These are phyloP conservation scores for Leptodactylus fallax DNA, from an alignment of 2,797 vertebrate species.

Conservation along the genomic window DNA sequence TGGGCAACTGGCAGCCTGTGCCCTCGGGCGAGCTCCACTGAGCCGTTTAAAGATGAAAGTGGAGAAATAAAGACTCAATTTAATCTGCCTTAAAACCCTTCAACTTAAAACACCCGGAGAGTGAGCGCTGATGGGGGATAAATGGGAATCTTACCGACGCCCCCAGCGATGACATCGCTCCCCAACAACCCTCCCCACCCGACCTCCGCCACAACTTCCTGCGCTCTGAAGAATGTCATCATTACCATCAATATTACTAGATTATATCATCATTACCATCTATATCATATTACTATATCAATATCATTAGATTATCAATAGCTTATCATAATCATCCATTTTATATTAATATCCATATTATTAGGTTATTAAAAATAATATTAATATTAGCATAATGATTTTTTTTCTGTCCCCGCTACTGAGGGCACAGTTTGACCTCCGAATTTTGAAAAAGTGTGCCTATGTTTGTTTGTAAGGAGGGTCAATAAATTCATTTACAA, in stretches of 20 bases:
- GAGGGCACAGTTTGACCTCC: neutral
- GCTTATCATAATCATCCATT: too few relatives aligned
- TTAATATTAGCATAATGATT: neutral
- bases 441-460: neutral
- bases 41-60: conserved; percentile 99
- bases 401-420: neutral
- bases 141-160: conserved; percentile 94
- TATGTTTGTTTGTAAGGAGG: neutral
- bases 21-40: conserved; percentile 91
- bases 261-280: neutral
- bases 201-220: conserved; percentile 88
- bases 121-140: conserved; percentile 95
- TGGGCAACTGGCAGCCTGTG: conserved; percentile 82
- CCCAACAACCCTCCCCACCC: conserved; percentile 92
- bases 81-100: conserved; percentile 99
- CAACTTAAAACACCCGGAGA: conserved; percentile 91
- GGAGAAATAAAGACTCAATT: conserved; percentile 98
- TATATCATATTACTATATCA: too few relatives aligned
- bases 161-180: conserved; percentile 92
- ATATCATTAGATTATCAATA: neutral
- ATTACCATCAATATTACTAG: neutral
- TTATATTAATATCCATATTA: neutral
- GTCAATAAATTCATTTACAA: neutral
- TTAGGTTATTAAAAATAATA: too few relatives aligned
- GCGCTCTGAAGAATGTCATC: conserved; percentile 85